Conservation (phyloP, 1,140 invertebrate species). For the Orchesella cincta region DNA sequence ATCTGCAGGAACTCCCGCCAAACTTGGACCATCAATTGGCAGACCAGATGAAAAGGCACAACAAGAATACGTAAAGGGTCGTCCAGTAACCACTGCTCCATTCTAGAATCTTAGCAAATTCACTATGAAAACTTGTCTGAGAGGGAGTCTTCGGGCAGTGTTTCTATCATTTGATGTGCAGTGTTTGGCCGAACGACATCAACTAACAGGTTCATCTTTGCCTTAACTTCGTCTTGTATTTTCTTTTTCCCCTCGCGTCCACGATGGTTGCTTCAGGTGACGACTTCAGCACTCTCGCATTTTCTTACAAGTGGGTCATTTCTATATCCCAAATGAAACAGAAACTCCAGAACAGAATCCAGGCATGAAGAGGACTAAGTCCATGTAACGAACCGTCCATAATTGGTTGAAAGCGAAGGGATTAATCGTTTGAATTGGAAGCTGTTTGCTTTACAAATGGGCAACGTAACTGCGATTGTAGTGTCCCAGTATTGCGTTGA, state of each 20-base stretch:
- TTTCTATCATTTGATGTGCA: conserved; percentile 43
- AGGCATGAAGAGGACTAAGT: conserved; percentile 41
- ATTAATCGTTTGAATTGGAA: neutral
- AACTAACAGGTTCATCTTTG: no score
- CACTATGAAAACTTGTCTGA: neutral
- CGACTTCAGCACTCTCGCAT: no score
- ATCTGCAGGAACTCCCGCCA: conserved; percentile 25
- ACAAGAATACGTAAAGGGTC: conserved; percentile 33
- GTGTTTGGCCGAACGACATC: conserved; percentile 32
- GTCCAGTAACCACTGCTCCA: conserved; percentile 35
- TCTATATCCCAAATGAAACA: conserved; percentile 40
- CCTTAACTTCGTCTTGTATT: neutral
- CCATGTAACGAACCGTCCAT: conserved; percentile 18
- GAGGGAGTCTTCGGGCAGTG: conserved; percentile 44
- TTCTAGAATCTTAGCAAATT: conserved; percentile 40
- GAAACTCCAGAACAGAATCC: conserved; percentile 42
- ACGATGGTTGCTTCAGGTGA: no score
- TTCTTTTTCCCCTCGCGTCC: no score
- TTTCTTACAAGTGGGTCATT: no score
- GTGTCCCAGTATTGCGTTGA: neutral
- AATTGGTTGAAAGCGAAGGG: neutral
- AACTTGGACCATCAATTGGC: conserved; percentile 25
- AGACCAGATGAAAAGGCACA: conserved; percentile 33
- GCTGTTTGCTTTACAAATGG: conserved; percentile 36
- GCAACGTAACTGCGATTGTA: neutral